These are phyloP conservation scores for Hypolimnas misippus DNA, from an alignment of 2,888 invertebrate species.

Conservation along the genomic window DNA sequence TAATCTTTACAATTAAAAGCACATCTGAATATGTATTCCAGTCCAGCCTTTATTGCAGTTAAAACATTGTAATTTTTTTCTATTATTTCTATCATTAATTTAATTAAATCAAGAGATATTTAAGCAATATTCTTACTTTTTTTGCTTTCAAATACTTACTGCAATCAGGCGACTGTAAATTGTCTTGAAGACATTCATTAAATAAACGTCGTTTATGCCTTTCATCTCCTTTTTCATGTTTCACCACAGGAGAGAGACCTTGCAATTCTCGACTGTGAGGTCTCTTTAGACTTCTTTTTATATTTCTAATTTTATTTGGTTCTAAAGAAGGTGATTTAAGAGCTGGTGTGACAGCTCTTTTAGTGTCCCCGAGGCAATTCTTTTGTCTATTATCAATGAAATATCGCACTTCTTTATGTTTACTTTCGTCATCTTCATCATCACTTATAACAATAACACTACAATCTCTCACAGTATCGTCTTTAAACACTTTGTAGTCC, in stretches of 20 bases:
- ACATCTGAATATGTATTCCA: too few relatives aligned
- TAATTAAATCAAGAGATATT: too few relatives aligned
- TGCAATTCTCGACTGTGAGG: slow-evolving; percentile 71
- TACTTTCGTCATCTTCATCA: slow-evolving; percentile 47
- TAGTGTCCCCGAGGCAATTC: slow-evolving; percentile 43
- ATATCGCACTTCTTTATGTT: slow-evolving; percentile 36
- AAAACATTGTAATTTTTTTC: too few relatives aligned
- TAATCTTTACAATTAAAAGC: too few relatives aligned
- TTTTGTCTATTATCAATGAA: slow-evolving; percentile 43
- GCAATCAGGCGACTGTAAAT: slow-evolving; percentile 53
- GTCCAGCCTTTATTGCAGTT: too few relatives aligned
- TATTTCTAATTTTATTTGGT: slow-evolving; percentile 59
- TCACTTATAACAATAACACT: slow-evolving; percentile 52
- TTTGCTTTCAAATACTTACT: too few relatives aligned
- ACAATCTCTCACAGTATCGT: slow-evolving; percentile 42
- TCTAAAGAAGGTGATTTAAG: slow-evolving; percentile 48
- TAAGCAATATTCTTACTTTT: too few relatives aligned
- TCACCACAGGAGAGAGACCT: slow-evolving; percentile 56
- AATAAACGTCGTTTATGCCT: slow-evolving; percentile 58
- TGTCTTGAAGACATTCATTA: slow-evolving; percentile 50
- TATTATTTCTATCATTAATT: too few relatives aligned
- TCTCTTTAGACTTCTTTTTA: slow-evolving; percentile 70
- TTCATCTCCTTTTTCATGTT: slow-evolving; percentile 49
- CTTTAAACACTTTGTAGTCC: slow-evolving; percentile 56
- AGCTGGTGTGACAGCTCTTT: slow-evolving; percentile 54